Conservation (phyloP, 2,797 vertebrate species). For the Epinephelus awoara region DNA sequence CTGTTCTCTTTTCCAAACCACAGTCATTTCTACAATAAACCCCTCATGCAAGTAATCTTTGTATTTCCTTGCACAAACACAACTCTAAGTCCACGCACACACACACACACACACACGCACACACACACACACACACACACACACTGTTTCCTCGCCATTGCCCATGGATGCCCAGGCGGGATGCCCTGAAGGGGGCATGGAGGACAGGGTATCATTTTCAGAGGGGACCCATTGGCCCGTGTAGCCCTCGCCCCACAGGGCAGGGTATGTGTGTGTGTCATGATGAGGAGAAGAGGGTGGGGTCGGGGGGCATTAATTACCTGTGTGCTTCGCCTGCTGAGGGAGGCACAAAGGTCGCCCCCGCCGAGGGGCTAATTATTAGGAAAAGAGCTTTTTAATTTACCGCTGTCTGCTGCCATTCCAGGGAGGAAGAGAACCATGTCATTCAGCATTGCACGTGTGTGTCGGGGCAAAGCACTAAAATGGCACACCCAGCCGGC, state of each 20-base stretch:
- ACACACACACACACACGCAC: constrained; percentile 35
- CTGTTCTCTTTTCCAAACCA: constrained; percentile 38
- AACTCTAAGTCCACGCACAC: background rate
- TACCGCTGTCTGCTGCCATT: constrained; percentile 83
- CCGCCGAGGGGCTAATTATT: constrained; percentile 81
- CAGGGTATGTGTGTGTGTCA: constrained; percentile 55
- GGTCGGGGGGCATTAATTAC: constrained; percentile 80
- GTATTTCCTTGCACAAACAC: constrained; percentile 13
- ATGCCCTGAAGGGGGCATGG: constrained; percentile 68
- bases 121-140: constrained; percentile 51
- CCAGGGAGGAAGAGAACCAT: constrained; percentile 78
- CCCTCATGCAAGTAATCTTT: constrained; percentile 48
- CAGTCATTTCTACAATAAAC: constrained; percentile 52
- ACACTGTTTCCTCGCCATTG: constrained; percentile 63
- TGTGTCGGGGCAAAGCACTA: constrained; percentile 21
- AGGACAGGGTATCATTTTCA: constrained; percentile 79
- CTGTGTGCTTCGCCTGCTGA: constrained; percentile 77
- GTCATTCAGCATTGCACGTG: constrained; percentile 57
- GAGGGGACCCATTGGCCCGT: constrained; percentile 68
- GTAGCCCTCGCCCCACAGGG: constrained; percentile 62
- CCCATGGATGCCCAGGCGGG: constrained; percentile 66
- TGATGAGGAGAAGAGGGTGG: constrained; percentile 49
- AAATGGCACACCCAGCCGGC: constrained; percentile 25
- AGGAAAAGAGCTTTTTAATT: constrained; percentile 84
- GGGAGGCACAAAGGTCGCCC: constrained; percentile 80